Conservation (phyloP, 2,888 invertebrate species). For the Agrotis ipsilon region DNA sequence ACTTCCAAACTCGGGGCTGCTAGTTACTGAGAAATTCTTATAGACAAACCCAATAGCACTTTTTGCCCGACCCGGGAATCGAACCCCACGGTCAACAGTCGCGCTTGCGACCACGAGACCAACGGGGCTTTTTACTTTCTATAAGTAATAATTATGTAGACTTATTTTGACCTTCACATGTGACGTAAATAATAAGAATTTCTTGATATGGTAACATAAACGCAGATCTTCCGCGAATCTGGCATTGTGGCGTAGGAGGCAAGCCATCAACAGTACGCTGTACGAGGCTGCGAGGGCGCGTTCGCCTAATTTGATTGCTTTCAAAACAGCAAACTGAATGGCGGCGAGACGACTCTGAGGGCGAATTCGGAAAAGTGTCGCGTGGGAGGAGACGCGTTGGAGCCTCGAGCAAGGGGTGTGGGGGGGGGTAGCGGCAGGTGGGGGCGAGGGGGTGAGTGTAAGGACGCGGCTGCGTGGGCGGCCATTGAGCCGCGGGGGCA, state of each 20-base stretch:
- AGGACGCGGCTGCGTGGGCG: constrained; percentile 84
- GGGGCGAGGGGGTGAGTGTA: constrained; percentile 71
- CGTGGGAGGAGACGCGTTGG: constrained; percentile 85
- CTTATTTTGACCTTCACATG: constrained; percentile 40
- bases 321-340: constrained; percentile 84
- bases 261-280: constrained; percentile 57
- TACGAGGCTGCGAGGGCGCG: constrained; percentile 51
- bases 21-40: no score
- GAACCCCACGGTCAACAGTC: no score
- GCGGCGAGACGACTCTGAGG: constrained; percentile 81
- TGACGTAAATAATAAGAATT: no score
- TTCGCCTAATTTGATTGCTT: constrained; percentile 80
- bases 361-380: constrained; percentile 83
- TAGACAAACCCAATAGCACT: no score
- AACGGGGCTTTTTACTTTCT: no score
- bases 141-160: no score
- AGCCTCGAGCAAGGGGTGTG: constrained; percentile 68
- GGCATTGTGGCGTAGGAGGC: constrained; percentile 56
- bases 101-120: no score
- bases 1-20: no score
- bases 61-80: no score
- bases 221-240: constrained; percentile 39
- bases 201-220: constrained; percentile 48
- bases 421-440: constrained; percentile 51
- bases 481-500: constrained; percentile 89